A percentile compares a stretch with the other conserved stretches of the same genome.
Conservation (phyloP, 2,797 vertebrate species). For the Leontocebus nigricollis region DNA sequence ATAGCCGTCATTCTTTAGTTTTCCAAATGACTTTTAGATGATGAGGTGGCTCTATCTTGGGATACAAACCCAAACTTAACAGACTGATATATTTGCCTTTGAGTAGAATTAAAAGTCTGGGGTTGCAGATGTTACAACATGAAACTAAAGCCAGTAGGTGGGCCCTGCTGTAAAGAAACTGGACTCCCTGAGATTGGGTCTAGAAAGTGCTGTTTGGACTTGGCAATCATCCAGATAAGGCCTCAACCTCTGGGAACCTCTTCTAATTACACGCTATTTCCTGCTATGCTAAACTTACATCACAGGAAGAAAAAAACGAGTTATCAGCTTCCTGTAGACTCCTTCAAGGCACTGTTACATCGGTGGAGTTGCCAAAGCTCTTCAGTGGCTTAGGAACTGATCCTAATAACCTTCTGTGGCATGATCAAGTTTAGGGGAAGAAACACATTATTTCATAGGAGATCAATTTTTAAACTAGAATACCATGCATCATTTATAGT, state of each 20-base stretch:
- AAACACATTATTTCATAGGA: neutral
- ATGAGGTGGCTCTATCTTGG: neutral
- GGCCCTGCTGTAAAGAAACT: neutral
- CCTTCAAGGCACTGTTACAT: neutral
- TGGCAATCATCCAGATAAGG: neutral
- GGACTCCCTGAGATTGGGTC: neutral
- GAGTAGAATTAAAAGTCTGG: neutral
- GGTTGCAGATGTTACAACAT: neutral
- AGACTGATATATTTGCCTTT: neutral
- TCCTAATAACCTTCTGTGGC: slow-evolving; percentile 36
- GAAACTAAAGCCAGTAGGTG: neutral
- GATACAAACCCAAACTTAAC: neutral
- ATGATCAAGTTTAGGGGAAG: slow-evolving; percentile 7
- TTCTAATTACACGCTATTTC: slow-evolving; percentile 2
- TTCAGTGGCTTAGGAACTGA: neutral
- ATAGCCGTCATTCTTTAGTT: neutral
- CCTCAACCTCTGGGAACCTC: neutral
- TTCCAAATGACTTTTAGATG: slow-evolving; percentile 19
- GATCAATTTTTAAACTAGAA: slow-evolving; percentile 7
- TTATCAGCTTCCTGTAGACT: neutral
- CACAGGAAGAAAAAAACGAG: neutral
- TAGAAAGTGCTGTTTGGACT: neutral
- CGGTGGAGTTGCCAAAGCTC: neutral
- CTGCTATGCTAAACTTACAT: neutral
- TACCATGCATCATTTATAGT: neutral